Percentiles rank a stretch among this genome's conserved stretches.
These are phyloP conservation scores for Enteromius thamalakanensis DNA, from an alignment of 2,797 vertebrate genomes.

Conservation along the genomic window DNA sequence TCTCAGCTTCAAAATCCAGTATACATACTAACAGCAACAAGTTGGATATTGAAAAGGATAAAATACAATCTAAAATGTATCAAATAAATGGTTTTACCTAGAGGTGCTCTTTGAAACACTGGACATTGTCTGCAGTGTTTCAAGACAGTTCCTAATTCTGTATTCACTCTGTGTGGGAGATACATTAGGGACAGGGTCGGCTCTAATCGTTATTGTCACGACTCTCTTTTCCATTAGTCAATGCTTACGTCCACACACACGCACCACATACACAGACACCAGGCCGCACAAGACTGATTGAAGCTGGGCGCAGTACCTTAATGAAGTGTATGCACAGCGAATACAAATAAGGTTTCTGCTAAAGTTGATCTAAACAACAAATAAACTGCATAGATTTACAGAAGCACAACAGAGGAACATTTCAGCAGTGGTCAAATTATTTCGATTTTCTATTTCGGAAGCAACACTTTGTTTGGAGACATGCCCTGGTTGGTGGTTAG, in stretches of 20 bases:
- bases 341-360: constrained; percentile 55
- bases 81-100: not conserved
- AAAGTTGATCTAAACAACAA: constrained; percentile 53
- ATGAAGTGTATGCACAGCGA: constrained; percentile 49
- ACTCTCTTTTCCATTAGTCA: constrained; percentile 59
- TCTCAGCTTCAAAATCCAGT: constrained; percentile 4
- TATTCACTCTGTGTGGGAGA: constrained; percentile 28
- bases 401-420: constrained; percentile 15
- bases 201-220: constrained; percentile 53
- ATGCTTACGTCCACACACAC: constrained; percentile 40
- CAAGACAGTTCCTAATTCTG: constrained; percentile 17
- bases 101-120: not conserved
- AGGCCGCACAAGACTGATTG: constrained; percentile 51
- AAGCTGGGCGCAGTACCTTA: constrained; percentile 40
- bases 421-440: constrained; percentile 15
- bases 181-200: constrained; percentile 45
- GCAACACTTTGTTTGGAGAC: not conserved
- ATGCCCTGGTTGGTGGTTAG: not conserved
- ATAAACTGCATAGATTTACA: constrained; percentile 17
- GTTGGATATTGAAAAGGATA: not conserved
- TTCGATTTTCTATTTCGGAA: constrained; percentile 12
- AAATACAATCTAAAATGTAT: not conserved
- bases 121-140: not conserved
- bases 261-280: constrained; percentile 33
- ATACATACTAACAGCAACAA: not conserved